A percentile compares a stretch with the other conserved stretches of the same genome.
phyloP scores from a whole-genome alignment of 2,888 invertebrate genomes.

The Leuctra nigra region DNA sequence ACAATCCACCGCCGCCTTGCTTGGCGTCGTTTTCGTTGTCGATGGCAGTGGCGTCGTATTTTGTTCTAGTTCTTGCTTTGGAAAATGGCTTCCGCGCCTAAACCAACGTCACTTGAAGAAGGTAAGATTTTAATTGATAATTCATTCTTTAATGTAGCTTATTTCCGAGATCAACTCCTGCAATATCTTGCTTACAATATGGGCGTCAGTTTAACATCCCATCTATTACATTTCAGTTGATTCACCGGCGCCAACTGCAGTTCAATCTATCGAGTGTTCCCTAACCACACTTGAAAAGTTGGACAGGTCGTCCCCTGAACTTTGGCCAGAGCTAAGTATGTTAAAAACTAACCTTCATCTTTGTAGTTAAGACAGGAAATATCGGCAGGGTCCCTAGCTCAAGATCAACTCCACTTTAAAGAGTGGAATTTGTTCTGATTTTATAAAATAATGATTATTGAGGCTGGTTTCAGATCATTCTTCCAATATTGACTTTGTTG shows the following conservation, averaged over 20 bases:
- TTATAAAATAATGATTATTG: too few relatives aligned
- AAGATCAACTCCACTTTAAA: neutral
- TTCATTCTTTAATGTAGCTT: neutral
- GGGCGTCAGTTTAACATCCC: neutral
- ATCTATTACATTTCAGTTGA: neutral
- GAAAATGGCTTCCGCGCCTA: neutral
- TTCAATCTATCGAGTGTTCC: constrained; percentile 54
- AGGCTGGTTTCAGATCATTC: too few relatives aligned
- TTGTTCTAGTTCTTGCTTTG: too few relatives aligned
- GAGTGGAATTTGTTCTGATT: too few relatives aligned
- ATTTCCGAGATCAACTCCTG: neutral
- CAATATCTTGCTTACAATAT: neutral
- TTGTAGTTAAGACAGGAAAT: neutral
- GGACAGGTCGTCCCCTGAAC: constrained; percentile 89
- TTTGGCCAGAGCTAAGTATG: constrained; percentile 94
- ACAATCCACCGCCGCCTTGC: too few relatives aligned
- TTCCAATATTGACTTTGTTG: too few relatives aligned
- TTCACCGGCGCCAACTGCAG: neutral
- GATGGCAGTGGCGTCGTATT: too few relatives aligned
- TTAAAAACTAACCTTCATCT: neutral
- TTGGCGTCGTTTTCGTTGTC: too few relatives aligned
- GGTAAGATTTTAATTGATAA: neutral
- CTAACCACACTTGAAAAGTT: constrained; percentile 84
- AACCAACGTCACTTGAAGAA: neutral
- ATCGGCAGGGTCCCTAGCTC: neutral